Percentiles rank a stretch among this genome's conserved stretches.
These are phyloP conservation scores for Equus przewalskii DNA, from an alignment of 2,113 vertebrate species.

Conservation along the genomic window DNA sequence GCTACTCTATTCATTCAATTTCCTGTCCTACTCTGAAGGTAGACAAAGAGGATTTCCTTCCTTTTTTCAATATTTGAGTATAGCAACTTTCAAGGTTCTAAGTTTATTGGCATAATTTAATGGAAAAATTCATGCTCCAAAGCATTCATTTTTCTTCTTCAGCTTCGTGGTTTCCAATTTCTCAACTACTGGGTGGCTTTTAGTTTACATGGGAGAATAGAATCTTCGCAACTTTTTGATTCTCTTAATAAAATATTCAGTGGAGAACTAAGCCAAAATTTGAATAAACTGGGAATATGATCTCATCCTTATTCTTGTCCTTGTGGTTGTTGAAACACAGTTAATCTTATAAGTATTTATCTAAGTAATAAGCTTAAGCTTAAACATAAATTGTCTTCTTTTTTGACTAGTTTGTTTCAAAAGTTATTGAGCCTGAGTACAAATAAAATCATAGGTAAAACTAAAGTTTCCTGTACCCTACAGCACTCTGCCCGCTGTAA, in stretches of 20 bases:
- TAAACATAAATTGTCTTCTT: not conserved
- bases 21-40: not conserved
- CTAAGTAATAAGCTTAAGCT: not conserved
- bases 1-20: not conserved
- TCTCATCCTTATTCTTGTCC: not conserved
- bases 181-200: conserved; percentile 53
- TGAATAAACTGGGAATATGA: not conserved
- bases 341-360: not conserved
- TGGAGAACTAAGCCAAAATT: not conserved
- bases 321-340: not conserved
- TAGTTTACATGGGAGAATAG: conserved; percentile 59
- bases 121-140: conserved; percentile 77
- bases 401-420: not conserved
- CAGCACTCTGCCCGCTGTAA: not conserved
- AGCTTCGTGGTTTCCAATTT: conserved; percentile 81
- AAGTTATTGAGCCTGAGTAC: not conserved
- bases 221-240: conserved; percentile 63
- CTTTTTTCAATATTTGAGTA: conserved; percentile 44
- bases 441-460: conserved; percentile 27
- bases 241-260: conserved; percentile 39
- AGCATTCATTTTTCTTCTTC: conserved; percentile 77
- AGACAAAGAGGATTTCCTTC: conserved; percentile 52
- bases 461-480: not conserved
- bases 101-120: conserved; percentile 75
- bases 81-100: conserved; percentile 59